Base-by-base conservation (phyloP, 1,140 invertebrate species). In the Venturia canescens region DNA sequence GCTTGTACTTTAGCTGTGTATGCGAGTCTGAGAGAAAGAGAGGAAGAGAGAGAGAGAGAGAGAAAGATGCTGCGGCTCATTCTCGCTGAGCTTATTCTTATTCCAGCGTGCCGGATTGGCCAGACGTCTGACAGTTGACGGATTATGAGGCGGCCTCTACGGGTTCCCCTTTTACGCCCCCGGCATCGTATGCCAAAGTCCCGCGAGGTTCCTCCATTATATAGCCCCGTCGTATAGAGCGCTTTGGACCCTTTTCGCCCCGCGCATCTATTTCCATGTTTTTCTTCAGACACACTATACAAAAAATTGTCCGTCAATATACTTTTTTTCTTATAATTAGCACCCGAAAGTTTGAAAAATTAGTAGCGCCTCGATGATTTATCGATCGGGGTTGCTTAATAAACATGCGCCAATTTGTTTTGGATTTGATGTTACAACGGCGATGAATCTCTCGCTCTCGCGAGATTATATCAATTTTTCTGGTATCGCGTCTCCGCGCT, bases 71-170 rank as follows among this genome's bases (percentile, higher is more conserved):
- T 18, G 38, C 23, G 9, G 74, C 87, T 87, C 87, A 90, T 86
- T 88, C 87, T 89, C 87, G 86, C 84, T 79, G 84, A 82, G 83
- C 81, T 87, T n/a, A n/a, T n/a, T 86, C 87, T 87, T 84, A 87
- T 89, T 88, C 82, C 84, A 80, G 74, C 69, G 86, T 86, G 83
- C 85, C 87, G 90, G 91, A 92, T 92, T 92, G 91, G 91, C 86
- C 84, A 83, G 85, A 85, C 82, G 87, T 88, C 87, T 90, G 91
- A 92, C 91, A 91, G 85, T 90, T 91, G 91, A 92, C 90, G 90
- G 87, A 92, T 92, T 88, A 92, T 88, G 87, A 92, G 90, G 85
- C 90, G 88, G 90, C 89, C 90, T 88, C 83, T 87, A 84, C 88
- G 84, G 57, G 79, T 75, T 72, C 66, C 44, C 72, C 77, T 63